Conservation (phyloP, 2,888 invertebrate species). For the Leucoma salicis region DNA sequence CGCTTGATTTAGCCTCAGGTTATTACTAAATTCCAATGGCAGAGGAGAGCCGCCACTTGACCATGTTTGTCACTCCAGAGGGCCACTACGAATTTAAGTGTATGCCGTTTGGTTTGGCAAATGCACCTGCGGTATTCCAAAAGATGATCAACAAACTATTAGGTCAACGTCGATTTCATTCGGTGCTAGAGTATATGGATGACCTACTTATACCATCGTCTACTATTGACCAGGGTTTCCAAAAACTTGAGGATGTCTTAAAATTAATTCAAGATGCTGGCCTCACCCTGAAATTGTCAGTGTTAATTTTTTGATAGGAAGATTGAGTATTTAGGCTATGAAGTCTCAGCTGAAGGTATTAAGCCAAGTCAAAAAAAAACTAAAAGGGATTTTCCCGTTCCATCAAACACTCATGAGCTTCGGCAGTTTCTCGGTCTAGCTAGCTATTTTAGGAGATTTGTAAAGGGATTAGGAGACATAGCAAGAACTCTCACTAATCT, state of each 20-base stretch:
- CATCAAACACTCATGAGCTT: constrained; percentile 28
- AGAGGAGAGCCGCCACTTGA: not conserved
- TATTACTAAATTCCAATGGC: not conserved
- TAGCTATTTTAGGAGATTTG: constrained; percentile 37
- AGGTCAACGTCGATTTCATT: not conserved
- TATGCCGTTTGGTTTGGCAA: not conserved
- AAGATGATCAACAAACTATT: not conserved
- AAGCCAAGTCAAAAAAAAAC: not conserved
- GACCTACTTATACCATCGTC: not conserved
- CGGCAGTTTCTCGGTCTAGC: constrained; percentile 38
- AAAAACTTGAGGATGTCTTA: too few species aligned
- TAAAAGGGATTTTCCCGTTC: constrained; percentile 9
- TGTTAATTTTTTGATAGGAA: not conserved
- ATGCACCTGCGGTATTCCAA: not conserved
- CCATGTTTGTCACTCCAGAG: constrained; percentile 1
- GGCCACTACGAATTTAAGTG: not conserved
- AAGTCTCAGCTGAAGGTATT: constrained; percentile 2
- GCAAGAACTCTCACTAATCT: constrained; percentile 30
- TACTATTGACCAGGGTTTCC: too few species aligned
- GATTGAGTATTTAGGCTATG: constrained; percentile 9
- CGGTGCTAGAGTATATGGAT: not conserved
- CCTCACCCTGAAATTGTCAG: not conserved
- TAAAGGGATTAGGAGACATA: constrained; percentile 28
- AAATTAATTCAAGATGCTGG: too few species aligned
- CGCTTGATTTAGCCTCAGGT: constrained; percentile 1